phyloP scores from a whole-genome alignment of 2,113 vertebrate species.

The Brachirus orientalis region DNA sequence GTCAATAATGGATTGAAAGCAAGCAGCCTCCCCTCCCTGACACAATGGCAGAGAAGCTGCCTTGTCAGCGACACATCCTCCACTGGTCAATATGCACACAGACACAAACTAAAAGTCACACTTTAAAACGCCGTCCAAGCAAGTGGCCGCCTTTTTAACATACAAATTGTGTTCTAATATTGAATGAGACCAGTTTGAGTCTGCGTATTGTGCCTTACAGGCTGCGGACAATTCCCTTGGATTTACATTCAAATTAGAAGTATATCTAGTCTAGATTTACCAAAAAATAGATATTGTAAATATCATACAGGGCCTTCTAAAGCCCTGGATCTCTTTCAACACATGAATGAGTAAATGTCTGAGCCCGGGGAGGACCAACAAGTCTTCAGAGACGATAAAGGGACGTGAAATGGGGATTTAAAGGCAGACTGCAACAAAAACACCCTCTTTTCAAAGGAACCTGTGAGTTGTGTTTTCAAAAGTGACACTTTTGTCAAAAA shows the following conservation, averaged over 20 bases:
- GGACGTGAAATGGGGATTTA: conserved; percentile 57
- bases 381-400: conserved; percentile 60
- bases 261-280: conserved; percentile 51
- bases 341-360: conserved; percentile 40
- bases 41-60: conserved; percentile 68
- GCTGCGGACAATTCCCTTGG: conserved; percentile 40
- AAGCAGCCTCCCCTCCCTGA: conserved; percentile 53
- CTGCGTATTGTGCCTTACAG: conserved; percentile 38
- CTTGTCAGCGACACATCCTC: conserved; percentile 70
- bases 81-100: conserved; percentile 49
- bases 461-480: conserved; percentile 45
- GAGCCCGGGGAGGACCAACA: conserved; percentile 63
- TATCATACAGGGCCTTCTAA: conserved; percentile 32
- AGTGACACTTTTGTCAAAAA: conserved; percentile 15
- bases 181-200: conserved; percentile 41
- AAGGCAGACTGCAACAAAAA: conserved; percentile 47
- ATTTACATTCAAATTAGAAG: conserved; percentile 59
- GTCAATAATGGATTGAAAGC: conserved; percentile 79
- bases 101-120: conserved; percentile 31
- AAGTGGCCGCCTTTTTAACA: conserved; percentile 67
- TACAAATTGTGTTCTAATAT: conserved; percentile 74
- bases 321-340: conserved; percentile 52
- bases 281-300: conserved; percentile 46
- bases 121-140: conserved; percentile 55
- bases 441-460: conserved; percentile 49